These are phyloP conservation scores for Asteroscopus sphinx DNA, from an alignment of 2,888 invertebrate genomes.

Conservation along the genomic window DNA sequence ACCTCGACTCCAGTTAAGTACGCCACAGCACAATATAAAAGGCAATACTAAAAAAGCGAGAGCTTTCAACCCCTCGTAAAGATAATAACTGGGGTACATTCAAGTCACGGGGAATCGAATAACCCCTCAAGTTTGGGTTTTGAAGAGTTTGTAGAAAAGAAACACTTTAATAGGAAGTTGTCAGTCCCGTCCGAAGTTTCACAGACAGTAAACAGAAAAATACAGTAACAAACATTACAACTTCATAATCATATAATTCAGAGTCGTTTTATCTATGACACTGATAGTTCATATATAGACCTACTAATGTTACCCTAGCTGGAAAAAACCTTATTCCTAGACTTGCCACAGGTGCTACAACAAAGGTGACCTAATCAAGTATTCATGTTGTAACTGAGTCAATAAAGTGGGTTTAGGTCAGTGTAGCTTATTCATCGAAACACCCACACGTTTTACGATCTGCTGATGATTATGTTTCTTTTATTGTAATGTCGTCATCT, in stretches of 20 bases:
- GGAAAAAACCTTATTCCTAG: constrained; percentile 23
- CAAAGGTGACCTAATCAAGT: constrained; percentile 59
- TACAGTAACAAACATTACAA: constrained; percentile 12
- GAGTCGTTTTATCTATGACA: constrained; percentile 9
- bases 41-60: constrained; percentile 83
- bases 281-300: constrained; percentile 16
- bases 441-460: constrained; percentile 59
- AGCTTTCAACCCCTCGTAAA: constrained; percentile 86
- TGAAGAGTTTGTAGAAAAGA: constrained; percentile 63
- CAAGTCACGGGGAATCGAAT: constrained; percentile 71
- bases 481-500: constrained; percentile 45
- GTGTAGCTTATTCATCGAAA: constrained; percentile 63
- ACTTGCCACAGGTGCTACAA: constrained; percentile 48
- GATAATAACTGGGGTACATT: constrained; percentile 80
- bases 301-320: not conserved
- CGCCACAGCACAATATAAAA: constrained; percentile 76
- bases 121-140: constrained; percentile 61
- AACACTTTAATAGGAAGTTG: constrained; percentile 57
- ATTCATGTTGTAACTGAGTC: constrained; percentile 56
- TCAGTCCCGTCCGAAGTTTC: constrained; percentile 18
- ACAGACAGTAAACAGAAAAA: constrained; percentile 11
- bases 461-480: constrained; percentile 49
- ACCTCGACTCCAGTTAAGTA: constrained; percentile 76
- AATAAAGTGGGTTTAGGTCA: constrained; percentile 67
- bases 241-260: not conserved